These are phyloP conservation scores for Rotaria socialis DNA, from an alignment of 2,888 invertebrate genomes.

Conservation along the genomic window DNA sequence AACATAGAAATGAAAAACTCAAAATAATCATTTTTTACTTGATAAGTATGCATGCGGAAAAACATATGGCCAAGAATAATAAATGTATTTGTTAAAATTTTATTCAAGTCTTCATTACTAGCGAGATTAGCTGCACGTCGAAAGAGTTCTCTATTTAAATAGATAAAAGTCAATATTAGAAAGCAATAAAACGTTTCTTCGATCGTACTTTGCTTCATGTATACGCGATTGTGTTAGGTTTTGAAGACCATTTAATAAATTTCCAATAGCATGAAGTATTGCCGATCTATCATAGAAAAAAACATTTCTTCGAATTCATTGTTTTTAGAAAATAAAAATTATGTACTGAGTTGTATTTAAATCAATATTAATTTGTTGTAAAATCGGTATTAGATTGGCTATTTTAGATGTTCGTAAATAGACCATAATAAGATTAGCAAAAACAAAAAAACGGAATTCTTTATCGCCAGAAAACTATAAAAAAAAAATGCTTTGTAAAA, in stretches of 20 bases:
- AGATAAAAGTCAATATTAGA: no score
- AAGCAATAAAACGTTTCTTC: no score
- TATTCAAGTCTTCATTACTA: conserved; percentile 32
- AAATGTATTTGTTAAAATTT: conserved; percentile 26
- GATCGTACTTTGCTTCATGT: conserved; percentile 6
- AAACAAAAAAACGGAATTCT: conserved; percentile 25
- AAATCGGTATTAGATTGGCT: background rate
- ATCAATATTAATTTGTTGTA: conserved; percentile 30
- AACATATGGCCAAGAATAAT: conserved; percentile 33
- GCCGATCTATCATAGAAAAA: background rate
- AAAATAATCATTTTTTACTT: background rate
- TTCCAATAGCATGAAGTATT: conserved; percentile 13
- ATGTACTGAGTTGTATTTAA: conserved; percentile 20
- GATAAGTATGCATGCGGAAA: conserved; percentile 27
- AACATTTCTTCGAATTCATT: background rate
- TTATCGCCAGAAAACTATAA: conserved; percentile 34
- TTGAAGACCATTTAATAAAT: conserved; percentile 19
- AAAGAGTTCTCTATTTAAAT: conserved; percentile 1
- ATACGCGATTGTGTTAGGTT: conserved; percentile 21
- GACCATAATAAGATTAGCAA: conserved; percentile 15
- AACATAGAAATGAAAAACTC: background rate
- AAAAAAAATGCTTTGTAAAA: background rate
- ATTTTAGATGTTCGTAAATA: conserved; percentile 2
- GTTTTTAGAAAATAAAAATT: background rate
- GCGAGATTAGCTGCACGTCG: conserved; percentile 33